phyloP scores from a whole-genome alignment of 2,888 invertebrate species.

The Cecidostiba fungosa region DNA sequence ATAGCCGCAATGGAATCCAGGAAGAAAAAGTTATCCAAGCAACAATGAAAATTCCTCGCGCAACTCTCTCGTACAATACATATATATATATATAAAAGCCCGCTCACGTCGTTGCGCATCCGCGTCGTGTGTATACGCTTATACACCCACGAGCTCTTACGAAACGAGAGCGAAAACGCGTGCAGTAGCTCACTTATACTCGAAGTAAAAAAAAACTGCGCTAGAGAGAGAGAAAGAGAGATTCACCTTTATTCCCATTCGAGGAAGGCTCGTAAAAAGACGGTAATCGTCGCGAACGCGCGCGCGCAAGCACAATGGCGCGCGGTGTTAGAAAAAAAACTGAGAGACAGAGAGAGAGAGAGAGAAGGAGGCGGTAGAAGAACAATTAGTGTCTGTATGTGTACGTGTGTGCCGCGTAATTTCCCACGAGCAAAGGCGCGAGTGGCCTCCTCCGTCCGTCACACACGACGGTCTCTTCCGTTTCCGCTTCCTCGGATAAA shows the following conservation, averaged over 20 bases:
- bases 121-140: background rate
- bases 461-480: slow-evolving; percentile 66
- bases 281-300: slow-evolving; percentile 18
- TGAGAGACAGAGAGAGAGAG: background rate
- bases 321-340: slow-evolving; percentile 36
- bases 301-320: slow-evolving; percentile 39
- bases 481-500: slow-evolving; percentile 67
- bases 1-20: background rate
- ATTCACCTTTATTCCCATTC: slow-evolving; percentile 56
- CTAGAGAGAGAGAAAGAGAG: slow-evolving; percentile 6
- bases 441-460: slow-evolving; percentile 58
- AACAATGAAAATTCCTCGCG: slow-evolving; percentile 59
- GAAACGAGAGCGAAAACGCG: slow-evolving; percentile 61
- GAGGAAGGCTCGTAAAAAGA: slow-evolving; percentile 35
- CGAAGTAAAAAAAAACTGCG: slow-evolving; percentile 2
- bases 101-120: slow-evolving; percentile 40
- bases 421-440: slow-evolving; percentile 51
- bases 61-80: slow-evolving; percentile 48
- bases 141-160: slow-evolving; percentile 25
- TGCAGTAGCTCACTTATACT: slow-evolving; percentile 13
- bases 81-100: slow-evolving; percentile 8
- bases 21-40: slow-evolving; percentile 35
- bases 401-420: slow-evolving; percentile 34
- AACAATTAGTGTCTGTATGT: slow-evolving; percentile 50
- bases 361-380: slow-evolving; percentile 19